Evolutionary conservation across 2,113 vertebrate species (phyloP), one percentile per base, ranked within the genome.

Genomic region (Phalacrocorax pelagicus): DNA sequence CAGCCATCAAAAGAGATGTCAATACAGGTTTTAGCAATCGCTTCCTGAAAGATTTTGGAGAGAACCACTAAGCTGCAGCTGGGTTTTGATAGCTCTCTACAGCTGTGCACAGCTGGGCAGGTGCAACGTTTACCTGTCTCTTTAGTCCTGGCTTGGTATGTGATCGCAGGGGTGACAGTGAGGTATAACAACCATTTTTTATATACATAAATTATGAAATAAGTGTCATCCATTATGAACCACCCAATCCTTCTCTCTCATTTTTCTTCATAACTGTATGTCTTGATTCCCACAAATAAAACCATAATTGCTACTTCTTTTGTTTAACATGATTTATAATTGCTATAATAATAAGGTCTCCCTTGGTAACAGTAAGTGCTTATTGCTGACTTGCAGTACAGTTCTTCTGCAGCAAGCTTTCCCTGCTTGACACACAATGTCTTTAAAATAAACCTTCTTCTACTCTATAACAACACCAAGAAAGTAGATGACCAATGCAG

Each of bases 271-370:
- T 85, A 85, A 87, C 65, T 14, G 2, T 51, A 40, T 23, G 40
- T 51, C 94, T 87, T 74, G 24, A 91, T 84, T 82, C 40, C 49
- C 86, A 91, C 58, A 85, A 92, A 94, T 81, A 92, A 96, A 94
- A 87, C 73, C 54, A 62, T 87, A 89, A 92, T 88, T 94, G 81
- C 73, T 54, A 40, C 61, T 84, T 34, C 34, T 91, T 95, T 94
- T 82, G 83, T 86, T 95, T 84, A 89, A 69, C 42, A 54, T 91
- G 73, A 92, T 85, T 95, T 94, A 91, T 86, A 87, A 72, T 72
- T 85, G 51, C n/a, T 70, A 15, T 63, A 81, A 94, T 29, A 24
- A 79, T 72, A 82, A 84, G 21, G 15, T 72, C 49, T 85, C 88
- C 83, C 81, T 75, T 79, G 73, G 69, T 89, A 87, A 65, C 81